Percentiles rank a stretch among this genome's conserved stretches.
Evolutionary conservation across 2,888 invertebrate genomes (phyloP).

Genomic region (Tachina grossa): DNA sequence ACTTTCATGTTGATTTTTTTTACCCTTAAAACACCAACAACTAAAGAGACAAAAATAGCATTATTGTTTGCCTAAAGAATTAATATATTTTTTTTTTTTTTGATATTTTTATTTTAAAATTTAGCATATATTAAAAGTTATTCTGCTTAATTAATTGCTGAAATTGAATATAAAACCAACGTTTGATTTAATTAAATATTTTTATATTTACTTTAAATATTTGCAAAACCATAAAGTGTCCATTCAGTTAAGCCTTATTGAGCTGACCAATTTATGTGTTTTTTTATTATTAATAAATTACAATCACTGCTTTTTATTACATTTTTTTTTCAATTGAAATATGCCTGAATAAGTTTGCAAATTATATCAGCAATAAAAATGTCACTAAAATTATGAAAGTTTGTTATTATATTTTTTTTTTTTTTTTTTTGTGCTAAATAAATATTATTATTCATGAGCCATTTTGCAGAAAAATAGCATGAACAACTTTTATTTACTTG

Average conservation of each 20-base stretch:
- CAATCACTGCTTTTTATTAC: conserved; percentile 21
- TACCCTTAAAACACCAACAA: neutral
- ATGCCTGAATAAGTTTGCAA: conserved; percentile 27
- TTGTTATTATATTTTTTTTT: conserved; percentile 18
- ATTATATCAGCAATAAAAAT: conserved; percentile 42
- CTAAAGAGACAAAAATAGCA: neutral
- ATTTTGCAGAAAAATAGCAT: neutral
- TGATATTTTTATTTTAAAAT: neutral
- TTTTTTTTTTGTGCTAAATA: conserved; percentile 9
- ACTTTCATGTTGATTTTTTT: conserved; percentile 15
- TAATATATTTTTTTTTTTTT: conserved; percentile 1
- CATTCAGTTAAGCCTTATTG: conserved; percentile 15
- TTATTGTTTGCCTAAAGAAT: conserved; percentile 26
- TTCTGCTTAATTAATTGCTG: conserved; percentile 30
- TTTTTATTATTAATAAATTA: conserved; percentile 34
- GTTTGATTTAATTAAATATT: conserved; percentile 42
- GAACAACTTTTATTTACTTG: too few relatives aligned
- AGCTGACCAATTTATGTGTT: conserved; percentile 29
- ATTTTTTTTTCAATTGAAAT: conserved; percentile 22
- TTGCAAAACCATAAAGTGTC: conserved; percentile 29
- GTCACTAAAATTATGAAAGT: conserved; percentile 21
- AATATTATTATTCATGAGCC: neutral
- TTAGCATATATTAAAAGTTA: conserved; percentile 3
- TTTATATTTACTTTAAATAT: conserved; percentile 26
- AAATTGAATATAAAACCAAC: conserved; percentile 15